phyloP scores from a whole-genome alignment of 2,888 invertebrate species.

The Helobdella robusta region DNA sequence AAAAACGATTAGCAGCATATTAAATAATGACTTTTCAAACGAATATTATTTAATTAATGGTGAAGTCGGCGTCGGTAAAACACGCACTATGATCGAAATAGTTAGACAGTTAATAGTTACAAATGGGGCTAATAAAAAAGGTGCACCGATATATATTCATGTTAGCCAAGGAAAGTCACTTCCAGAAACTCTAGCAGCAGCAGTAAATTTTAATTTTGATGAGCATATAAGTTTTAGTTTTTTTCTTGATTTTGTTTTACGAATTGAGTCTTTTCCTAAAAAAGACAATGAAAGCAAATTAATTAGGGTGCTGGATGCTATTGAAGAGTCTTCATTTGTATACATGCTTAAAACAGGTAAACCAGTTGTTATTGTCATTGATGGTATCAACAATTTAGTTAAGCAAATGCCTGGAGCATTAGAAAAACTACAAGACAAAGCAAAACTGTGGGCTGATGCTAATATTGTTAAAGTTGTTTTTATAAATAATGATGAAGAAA shows the following conservation, averaged over 20 bases:
- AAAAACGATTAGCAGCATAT: conserved; percentile 14
- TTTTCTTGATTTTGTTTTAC: conserved; percentile 32
- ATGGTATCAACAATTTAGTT: conserved; percentile 29
- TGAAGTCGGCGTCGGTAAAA: conserved; percentile 35
- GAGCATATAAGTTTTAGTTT: conserved; percentile 35
- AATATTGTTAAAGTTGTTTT: conserved; percentile 35
- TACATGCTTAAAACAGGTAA: conserved; percentile 28
- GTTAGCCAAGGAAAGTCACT: conserved; percentile 33
- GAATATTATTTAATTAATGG: conserved; percentile 35
- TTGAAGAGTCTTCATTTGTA: conserved; percentile 33
- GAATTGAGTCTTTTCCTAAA: conserved; percentile 31
- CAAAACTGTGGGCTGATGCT: conserved; percentile 37
- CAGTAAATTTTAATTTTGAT: conserved; percentile 33
- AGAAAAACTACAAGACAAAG: conserved; percentile 33
- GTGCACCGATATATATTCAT: conserved; percentile 34
- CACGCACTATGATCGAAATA: conserved; percentile 30
- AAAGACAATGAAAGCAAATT: conserved; percentile 30
- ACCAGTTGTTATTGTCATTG: conserved; percentile 36
- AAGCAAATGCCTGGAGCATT: conserved; percentile 29
- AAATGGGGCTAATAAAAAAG: conserved; percentile 22
- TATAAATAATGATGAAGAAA: conserved; percentile 31
- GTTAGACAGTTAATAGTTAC: conserved; percentile 29
- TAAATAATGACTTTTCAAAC: conserved; percentile 28
- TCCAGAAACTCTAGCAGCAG: conserved; percentile 32
- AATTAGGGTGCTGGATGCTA: conserved; percentile 32